Percentiles rank a stretch among this genome's conserved stretches.
Conservation (phyloP, 2,888 invertebrate genomes). For the Meandrusa payeni region DNA sequence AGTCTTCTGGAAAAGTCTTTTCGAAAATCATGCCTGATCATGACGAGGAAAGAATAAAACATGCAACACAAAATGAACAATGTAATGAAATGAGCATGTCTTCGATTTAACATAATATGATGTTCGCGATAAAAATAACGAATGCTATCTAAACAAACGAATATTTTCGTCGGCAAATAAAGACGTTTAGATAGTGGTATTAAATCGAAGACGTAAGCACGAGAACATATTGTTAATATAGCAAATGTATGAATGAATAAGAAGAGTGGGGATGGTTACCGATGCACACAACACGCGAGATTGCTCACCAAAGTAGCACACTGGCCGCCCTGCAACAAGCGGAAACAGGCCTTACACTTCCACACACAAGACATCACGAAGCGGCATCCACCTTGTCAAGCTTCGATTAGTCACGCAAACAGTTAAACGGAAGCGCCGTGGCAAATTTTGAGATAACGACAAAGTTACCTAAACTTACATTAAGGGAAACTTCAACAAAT, state of each 20-base stretch:
- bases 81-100: constrained; percentile 45
- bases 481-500: no score
- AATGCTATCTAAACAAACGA: not conserved
- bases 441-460: no score
- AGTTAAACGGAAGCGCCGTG: no score
- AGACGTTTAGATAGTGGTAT: constrained; percentile 15
- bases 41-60: constrained; percentile 52
- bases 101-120: constrained; percentile 45
- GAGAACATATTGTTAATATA: constrained; percentile 68
- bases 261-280: constrained; percentile 92
- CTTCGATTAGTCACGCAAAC: constrained; percentile 17
- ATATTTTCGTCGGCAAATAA: not conserved
- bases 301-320: constrained; percentile 97
- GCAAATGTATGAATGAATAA: constrained; percentile 78
- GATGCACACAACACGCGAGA: constrained; percentile 97
- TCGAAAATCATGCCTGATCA: constrained; percentile 42
- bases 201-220: constrained; percentile 57
- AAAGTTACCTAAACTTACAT: no score
- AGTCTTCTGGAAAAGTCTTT: constrained; percentile 10
- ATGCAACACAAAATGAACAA: constrained; percentile 64
- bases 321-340: constrained; percentile 91
- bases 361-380: constrained; percentile 43
- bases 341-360: constrained; percentile 56
- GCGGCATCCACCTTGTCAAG: constrained; percentile 14
- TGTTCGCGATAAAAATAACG: not conserved